These are phyloP conservation scores for Corythucha ciliata DNA, from an alignment of 2,888 invertebrate species.

Conservation along the genomic window DNA sequence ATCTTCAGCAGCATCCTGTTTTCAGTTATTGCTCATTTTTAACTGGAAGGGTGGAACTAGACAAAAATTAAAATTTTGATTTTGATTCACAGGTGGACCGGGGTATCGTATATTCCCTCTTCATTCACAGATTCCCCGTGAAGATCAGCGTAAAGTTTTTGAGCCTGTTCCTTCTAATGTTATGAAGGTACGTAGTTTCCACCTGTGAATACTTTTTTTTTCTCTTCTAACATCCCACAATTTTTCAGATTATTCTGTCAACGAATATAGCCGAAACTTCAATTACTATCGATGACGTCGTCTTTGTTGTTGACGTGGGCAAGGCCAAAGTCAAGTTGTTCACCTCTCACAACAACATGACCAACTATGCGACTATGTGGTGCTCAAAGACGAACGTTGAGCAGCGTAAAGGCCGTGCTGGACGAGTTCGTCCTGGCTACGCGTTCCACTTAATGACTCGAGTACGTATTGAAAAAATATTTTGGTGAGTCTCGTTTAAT, in stretches of 20 bases:
- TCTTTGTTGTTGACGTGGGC: constrained; percentile 94
- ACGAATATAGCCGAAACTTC: constrained; percentile 99
- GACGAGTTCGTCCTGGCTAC: constrained; percentile 85
- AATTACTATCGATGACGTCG: constrained; percentile 96
- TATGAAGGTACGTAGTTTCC: constrained; percentile 56
- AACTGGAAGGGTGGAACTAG: constrained; percentile 1
- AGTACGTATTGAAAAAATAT: constrained; percentile 25
- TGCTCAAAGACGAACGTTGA: constrained; percentile 90
- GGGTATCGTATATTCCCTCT: constrained; percentile 76
- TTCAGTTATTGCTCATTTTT: constrained; percentile 50
- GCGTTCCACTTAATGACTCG: constrained; percentile 85
- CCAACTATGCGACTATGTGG: constrained; percentile 95
- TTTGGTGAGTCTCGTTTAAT: not conserved
- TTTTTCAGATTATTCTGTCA: constrained; percentile 73
- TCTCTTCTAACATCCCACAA: not conserved
- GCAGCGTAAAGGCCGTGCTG: constrained; percentile 90
- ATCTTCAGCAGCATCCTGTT: constrained; percentile 61
- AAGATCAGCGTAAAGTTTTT: constrained; percentile 90
- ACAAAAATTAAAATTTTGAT: not conserved
- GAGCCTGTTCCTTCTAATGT: constrained; percentile 71
- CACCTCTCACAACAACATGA: constrained; percentile 97
- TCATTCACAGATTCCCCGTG: constrained; percentile 94
- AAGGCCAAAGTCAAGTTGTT: constrained; percentile 96
- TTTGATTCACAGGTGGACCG: constrained; percentile 47
- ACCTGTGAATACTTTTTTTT: not conserved